phyloP scores from a whole-genome alignment of 2,113 vertebrate species.

The Desmodus rotundus region DNA sequence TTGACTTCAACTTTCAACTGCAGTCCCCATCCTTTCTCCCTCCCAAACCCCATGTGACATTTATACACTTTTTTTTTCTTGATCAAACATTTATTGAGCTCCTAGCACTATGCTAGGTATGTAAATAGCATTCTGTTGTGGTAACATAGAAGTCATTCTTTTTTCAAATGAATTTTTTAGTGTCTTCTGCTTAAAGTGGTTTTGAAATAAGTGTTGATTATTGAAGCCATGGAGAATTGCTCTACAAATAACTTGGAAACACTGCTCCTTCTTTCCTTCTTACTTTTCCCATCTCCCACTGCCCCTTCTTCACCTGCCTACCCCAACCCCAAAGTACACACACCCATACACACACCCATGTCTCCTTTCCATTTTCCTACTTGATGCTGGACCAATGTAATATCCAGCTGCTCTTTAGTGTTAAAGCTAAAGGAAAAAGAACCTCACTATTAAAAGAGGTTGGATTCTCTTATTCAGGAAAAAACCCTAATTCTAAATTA shows the following conservation, averaged over 20 bases:
- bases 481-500: background rate
- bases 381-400: background rate
- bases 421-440: background rate
- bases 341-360: background rate
- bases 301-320: background rate
- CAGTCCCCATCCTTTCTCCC: fast-evolving
- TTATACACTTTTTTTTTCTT: background rate
- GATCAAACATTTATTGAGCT: constrained; percentile 25
- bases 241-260: background rate
- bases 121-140: constrained; percentile 54
- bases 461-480: constrained; percentile 17
- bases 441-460: background rate
- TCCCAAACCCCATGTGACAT: background rate
- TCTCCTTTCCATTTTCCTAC: background rate
- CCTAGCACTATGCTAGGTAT: background rate
- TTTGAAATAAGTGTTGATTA: constrained; percentile 51
- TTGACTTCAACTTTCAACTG: constrained; percentile 33
- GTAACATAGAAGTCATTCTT: constrained; percentile 45
- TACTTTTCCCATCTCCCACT: background rate
- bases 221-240: constrained; percentile 14
- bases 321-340: background rate
- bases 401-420: background rate
- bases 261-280: background rate
- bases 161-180: constrained; percentile 56
- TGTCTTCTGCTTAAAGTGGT: constrained; percentile 52